These are phyloP conservation scores for Diorhabda elongata DNA, from an alignment of 1,140 invertebrate genomes.

Conservation along the genomic window DNA sequence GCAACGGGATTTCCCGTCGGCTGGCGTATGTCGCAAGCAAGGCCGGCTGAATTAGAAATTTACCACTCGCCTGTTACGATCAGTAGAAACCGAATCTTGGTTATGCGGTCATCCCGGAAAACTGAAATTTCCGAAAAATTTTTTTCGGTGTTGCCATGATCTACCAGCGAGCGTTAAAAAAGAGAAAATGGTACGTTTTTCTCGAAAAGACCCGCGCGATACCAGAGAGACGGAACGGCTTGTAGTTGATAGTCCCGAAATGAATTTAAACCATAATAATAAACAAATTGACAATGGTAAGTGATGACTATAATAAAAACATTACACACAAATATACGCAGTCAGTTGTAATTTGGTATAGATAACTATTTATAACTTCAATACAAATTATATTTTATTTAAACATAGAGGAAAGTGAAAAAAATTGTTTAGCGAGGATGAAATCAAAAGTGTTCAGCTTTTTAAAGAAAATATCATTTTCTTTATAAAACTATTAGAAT, in stretches of 20 bases:
- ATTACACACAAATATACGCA: too few species aligned
- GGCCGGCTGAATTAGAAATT: not conserved
- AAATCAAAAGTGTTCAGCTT: too few species aligned
- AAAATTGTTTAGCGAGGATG: too few species aligned
- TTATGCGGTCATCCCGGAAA: not conserved
- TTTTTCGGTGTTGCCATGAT: not conserved
- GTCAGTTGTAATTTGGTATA: too few species aligned
- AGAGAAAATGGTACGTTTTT: constrained; percentile 1
- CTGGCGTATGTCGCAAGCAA: not conserved
- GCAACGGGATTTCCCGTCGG: not conserved
- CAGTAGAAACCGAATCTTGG: not conserved
- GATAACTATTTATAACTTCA: too few species aligned
- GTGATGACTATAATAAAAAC: not conserved
- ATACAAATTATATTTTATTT: too few species aligned
- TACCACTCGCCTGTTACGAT: not conserved
- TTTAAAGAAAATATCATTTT: too few species aligned
- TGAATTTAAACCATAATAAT: not conserved
- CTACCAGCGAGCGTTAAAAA: not conserved
- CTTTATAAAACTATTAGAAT: too few species aligned
- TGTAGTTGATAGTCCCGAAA: not conserved
- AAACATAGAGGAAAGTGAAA: too few species aligned
- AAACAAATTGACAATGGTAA: not conserved
- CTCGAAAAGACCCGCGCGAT: not conserved
- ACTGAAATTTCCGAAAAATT: not conserved
- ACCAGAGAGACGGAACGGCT: not conserved